Evolutionary conservation across 92 coral and sea anemone species (phyloP), one percentile per base, ranked within the genome.

Genomic region (Porites cylindrica): DNA sequence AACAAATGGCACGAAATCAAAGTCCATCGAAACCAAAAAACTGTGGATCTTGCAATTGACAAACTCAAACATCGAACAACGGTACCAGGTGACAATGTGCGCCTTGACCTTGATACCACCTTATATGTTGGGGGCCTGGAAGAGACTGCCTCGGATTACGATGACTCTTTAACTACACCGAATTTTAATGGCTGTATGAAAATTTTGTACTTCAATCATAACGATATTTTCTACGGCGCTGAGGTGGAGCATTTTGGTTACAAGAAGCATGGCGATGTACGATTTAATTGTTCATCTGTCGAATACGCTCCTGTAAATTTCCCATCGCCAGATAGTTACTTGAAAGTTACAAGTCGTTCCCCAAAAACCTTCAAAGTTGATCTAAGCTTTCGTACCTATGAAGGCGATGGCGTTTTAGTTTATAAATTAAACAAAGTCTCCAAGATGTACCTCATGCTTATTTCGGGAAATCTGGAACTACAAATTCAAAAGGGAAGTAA

Each of bases 51-150:
- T 56, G 18, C 81, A 1, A 78, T 73, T 17, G 90, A 84, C 53
- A 71, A 78, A 2, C 26, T n/a, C 12, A 79, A 60, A n/a, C 75
- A 51, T 8, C 24, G 72, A 21, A 72, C 91, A 18, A 90, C 88
- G 1, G 85, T 91, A 63, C 86, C 92, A 69, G 90, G 88, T 77
- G 86, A 86, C 32, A 86, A 82, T 70, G 82, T 91, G 10, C 82
- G 86, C 8, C 97, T 93, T 70, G 88, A 93, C 84, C 96, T 97
- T 11, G 93, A 97, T 74, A 78, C 88, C 62, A 82, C 78, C 74
- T 72, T 92, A 16, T 97, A 78, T 70, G 93, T 97, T 18, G 99
- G 98, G 8, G 98, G 99, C 24, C 94, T 94, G 63, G 94, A 93
- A 47, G 88, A 88, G 81, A 83, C 92, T 11, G 68, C n/a, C 65